Conservation (phyloP, 1,140 invertebrate species). For the Drosophila kepulauana region DNA sequence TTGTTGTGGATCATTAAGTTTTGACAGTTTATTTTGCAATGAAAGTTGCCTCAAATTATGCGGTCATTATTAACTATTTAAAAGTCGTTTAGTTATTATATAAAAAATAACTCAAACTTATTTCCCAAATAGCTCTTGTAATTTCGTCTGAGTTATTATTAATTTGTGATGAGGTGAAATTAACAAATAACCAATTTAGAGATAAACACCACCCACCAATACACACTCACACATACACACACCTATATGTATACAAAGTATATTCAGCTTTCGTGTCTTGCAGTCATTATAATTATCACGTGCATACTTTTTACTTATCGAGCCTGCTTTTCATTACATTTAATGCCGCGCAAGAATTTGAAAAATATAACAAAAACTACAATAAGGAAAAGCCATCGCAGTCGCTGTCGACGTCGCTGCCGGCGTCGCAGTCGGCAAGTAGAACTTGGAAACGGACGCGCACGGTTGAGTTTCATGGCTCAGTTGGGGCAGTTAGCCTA, state of each 20-base stretch:
- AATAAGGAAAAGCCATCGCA: constrained; percentile 17
- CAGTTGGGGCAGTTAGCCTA: constrained; percentile 76
- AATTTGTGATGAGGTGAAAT: constrained; percentile 47
- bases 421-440: constrained; percentile 30
- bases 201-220: constrained; percentile 34
- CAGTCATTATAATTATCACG: constrained; percentile 77
- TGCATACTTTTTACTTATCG: constrained; percentile 57
- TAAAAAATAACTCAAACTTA: background rate
- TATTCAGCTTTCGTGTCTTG: constrained; percentile 66
- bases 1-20: background rate
- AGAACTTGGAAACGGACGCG: constrained; percentile 67
- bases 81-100: constrained; percentile 5
- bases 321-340: constrained; percentile 80
- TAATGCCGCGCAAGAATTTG: constrained; percentile 82
- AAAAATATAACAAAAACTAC: constrained; percentile 75
- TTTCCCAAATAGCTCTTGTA: background rate
- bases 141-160: constrained; percentile 30
- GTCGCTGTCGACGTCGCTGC: constrained; percentile 14
- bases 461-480: constrained; percentile 82
- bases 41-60: background rate
- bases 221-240: constrained; percentile 9
- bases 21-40: constrained; percentile 1
- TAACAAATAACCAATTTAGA: constrained; percentile 45
- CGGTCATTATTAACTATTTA: background rate
- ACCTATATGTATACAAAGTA: background rate